Evolutionary conservation across 2,888 invertebrate genomes (phyloP).

Genomic region (Cacoxenus indagator): DNA sequence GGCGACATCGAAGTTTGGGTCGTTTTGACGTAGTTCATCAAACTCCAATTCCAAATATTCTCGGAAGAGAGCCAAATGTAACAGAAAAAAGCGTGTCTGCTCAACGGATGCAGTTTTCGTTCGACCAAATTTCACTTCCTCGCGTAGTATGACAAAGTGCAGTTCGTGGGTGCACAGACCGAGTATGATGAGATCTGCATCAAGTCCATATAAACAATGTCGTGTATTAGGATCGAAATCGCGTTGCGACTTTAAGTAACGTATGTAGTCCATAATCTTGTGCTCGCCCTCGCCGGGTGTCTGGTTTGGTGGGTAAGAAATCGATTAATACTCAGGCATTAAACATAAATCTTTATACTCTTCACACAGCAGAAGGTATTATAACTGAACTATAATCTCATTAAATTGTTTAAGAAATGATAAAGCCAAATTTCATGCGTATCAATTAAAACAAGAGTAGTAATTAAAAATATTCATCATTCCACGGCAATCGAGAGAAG

Average conservation of each 20-base stretch:
- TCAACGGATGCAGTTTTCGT: slow-evolving; percentile 83
- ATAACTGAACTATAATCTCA: too few relatives aligned
- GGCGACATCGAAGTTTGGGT: slow-evolving; percentile 86
- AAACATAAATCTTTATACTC: too few relatives aligned
- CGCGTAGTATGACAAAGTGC: slow-evolving; percentile 92
- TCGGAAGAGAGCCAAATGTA: slow-evolving; percentile 91
- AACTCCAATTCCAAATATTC: slow-evolving; percentile 96
- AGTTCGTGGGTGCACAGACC: slow-evolving; percentile 96
- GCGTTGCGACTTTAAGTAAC: slow-evolving; percentile 86
- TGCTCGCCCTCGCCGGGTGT: slow-evolving; percentile 98
- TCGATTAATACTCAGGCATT: too few relatives aligned
- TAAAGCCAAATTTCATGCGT: too few relatives aligned
- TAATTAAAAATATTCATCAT: too few relatives aligned
- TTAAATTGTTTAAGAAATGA: too few relatives aligned
- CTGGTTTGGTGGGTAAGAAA: too few relatives aligned
- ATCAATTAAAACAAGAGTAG: too few relatives aligned
- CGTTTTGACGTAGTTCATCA: slow-evolving; percentile 74
- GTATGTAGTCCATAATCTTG: slow-evolving; percentile 99
- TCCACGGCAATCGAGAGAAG: too few relatives aligned
- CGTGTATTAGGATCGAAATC: slow-evolving; percentile 91
- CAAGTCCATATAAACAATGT: slow-evolving; percentile 96
- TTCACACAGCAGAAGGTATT: too few relatives aligned
- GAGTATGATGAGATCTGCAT: slow-evolving; percentile 98
- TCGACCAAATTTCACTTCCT: slow-evolving; percentile 88
- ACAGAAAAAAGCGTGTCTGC: slow-evolving; percentile 91